These are phyloP conservation scores for Antigone vipio DNA, from an alignment of 2,113 vertebrate species.

Conservation along the genomic window DNA sequence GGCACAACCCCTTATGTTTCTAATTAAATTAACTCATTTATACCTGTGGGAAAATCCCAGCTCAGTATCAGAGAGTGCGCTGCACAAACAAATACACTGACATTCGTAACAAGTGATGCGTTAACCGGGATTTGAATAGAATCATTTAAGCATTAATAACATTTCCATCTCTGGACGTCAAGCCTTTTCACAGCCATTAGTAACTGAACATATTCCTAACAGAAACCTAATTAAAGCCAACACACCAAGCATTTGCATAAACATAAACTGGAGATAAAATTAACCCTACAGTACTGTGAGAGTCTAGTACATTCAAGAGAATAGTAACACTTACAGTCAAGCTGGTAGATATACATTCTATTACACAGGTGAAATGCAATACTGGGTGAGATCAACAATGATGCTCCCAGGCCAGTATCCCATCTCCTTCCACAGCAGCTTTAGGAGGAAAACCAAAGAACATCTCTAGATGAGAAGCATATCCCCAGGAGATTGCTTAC, in stretches of 20 bases:
- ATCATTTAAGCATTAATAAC: constrained; percentile 55
- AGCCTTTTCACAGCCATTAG: neutral
- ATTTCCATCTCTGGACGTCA: constrained; percentile 35
- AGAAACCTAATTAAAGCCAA: neutral
- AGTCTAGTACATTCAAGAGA: neutral
- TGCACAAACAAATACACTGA: neutral
- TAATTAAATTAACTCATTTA: constrained; percentile 5
- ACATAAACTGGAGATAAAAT: neutral
- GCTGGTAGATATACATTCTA: neutral
- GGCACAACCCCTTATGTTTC: neutral
- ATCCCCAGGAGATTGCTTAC: neutral
- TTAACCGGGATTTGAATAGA: constrained; percentile 46
- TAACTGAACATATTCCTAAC: neutral
- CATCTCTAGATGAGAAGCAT: neutral
- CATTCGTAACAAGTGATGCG: constrained; percentile 31
- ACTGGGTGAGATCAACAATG: accelerated
- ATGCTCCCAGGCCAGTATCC: neutral
- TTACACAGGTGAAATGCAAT: neutral
- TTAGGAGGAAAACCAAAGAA: neutral
- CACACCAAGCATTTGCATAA: neutral
- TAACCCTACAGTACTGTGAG: neutral
- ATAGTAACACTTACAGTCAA: neutral
- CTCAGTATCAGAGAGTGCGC: neutral
- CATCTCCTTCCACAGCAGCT: neutral
- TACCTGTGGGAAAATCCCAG: constrained; percentile 52